Evolutionary conservation across 2,113 vertebrate species (phyloP), one percentile per base, ranked within the genome.

Genomic region (Pseudopodoces humilis): DNA sequence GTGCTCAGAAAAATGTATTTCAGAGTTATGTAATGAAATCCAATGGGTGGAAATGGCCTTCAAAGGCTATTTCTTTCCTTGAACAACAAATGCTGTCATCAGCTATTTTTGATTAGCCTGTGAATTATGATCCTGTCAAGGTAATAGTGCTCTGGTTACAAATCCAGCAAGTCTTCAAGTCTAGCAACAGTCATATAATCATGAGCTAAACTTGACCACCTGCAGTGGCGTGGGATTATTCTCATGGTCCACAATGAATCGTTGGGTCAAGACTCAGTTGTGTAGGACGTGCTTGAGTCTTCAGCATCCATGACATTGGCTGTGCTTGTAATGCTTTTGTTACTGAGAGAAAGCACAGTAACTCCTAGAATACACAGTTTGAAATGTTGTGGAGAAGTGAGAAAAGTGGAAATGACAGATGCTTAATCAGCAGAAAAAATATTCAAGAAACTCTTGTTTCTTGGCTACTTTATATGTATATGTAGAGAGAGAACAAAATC

Each of bases 81-180:
- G 41, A 81, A 78, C 58, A 91, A 52, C 31, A 90, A 92, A 78
- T 60, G 47, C 56, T 92, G 19, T 78, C 70, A 64, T 69, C 55
- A 80, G 33, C 75, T 95, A 58, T 80, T 92, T 94, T 92, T 96
- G 64, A 92, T 84, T 70, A 94, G 47, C 52, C 39, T 25, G 7
- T 86, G 68, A 92, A 22, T 88, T 93, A 78, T 39, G 52, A 53
- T 50, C 46, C 58, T 69, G 50, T 62, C 71, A 86, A 63, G 58
- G 74, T 43, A 33, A 24, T 39, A 58, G 15, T n/a, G 21, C 23
- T 91, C 62, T 76, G 15, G 47, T 92, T 94, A 76, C 70, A 92
- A 65, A 79, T 43, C 31, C 41, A 72, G 43, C 37, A 55, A 71
- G 28, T 24, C 37, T 83, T 83, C 50, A 43, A 63, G 68, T 64